phyloP scores from a whole-genome alignment of 2,888 invertebrate species.

The Dryobotodes eremita region DNA sequence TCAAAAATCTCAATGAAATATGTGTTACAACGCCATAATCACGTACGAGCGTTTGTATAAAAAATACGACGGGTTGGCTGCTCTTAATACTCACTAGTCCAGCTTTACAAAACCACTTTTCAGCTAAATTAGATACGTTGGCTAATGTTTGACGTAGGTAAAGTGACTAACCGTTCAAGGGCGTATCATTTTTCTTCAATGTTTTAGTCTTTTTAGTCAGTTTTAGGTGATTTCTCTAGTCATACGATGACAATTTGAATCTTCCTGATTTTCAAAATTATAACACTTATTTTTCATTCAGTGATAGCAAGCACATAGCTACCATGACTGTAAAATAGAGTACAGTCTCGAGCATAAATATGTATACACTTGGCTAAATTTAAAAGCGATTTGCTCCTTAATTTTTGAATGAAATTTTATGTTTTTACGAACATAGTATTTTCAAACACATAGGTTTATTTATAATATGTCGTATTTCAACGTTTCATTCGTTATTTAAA shows the following conservation, averaged over 20 bases:
- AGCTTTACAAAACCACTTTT: background rate
- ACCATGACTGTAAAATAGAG: background rate
- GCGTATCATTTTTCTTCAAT: background rate
- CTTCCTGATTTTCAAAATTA: background rate
- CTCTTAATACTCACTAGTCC: background rate
- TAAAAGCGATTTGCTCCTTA: no score
- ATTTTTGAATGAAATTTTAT: no score
- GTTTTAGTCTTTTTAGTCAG: background rate
- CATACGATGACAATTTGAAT: background rate
- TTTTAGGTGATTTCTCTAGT: background rate
- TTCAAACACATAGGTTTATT: no score
- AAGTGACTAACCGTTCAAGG: background rate
- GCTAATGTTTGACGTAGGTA: background rate
- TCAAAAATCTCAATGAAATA: no score
- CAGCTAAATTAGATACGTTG: background rate
- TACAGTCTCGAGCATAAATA: no score
- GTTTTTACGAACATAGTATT: no score
- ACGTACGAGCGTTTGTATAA: no score
- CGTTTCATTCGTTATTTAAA: no score
- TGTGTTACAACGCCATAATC: no score
- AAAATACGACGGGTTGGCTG: no score
- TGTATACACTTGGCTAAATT: no score
- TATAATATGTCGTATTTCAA: no score
- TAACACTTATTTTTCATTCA: background rate
- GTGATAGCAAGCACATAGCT: background rate